phyloP scores from a whole-genome alignment of 2,113 vertebrate genomes.

The Columba livia region DNA sequence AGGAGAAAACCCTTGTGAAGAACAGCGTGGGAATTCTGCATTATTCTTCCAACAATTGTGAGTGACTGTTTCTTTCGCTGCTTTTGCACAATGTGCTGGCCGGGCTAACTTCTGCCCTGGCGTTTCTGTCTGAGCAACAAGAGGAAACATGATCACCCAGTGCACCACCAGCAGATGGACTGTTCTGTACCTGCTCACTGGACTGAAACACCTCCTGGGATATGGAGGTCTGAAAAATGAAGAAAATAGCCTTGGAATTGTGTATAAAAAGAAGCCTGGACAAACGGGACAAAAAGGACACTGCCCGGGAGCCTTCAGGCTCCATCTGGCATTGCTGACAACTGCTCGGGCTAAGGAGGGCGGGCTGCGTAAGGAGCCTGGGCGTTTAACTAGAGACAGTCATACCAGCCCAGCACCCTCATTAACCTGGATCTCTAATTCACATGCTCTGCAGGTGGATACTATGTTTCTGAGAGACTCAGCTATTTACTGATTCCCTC shows the following conservation, averaged over 20 bases:
- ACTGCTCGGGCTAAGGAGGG: neutral
- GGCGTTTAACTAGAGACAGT: neutral
- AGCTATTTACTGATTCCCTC: neutral
- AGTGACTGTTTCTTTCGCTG: neutral
- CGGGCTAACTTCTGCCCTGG: neutral
- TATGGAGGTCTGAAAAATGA: neutral
- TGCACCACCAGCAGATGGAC: neutral
- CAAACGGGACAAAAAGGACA: neutral
- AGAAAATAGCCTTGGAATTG: neutral
- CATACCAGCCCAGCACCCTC: rapidly evolving
- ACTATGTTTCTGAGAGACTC: neutral
- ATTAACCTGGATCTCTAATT: neutral
- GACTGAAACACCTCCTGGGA: neutral
- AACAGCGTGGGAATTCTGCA: neutral
- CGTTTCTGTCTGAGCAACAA: neutral
- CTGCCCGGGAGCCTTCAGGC: neutral
- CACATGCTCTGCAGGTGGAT: neutral
- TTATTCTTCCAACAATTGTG: neutral
- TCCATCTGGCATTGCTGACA: neutral
- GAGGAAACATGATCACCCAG: neutral
- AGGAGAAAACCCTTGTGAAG: neutral
- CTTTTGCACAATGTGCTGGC: neutral
- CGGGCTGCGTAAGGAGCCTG: neutral
- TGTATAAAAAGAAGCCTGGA: neutral
- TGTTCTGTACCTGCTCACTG: neutral